Evolutionary conservation across 1,140 invertebrate species (phyloP).

Genomic region (Eupristina koningsbergeri): DNA sequence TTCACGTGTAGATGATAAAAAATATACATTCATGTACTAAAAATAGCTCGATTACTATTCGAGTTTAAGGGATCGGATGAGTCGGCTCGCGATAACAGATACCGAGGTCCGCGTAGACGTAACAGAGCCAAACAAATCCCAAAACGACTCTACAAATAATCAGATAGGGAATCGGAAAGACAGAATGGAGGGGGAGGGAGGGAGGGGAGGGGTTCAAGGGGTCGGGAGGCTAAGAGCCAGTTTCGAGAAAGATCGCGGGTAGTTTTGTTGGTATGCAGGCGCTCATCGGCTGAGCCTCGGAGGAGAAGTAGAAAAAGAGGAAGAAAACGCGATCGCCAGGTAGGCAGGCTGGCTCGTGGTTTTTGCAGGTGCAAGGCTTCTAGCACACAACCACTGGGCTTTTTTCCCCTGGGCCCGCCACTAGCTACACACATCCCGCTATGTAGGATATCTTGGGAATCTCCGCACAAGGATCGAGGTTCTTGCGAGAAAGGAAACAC

Average conservation of each 20-base stretch:
- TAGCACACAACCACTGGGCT: neutral
- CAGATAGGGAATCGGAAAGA: neutral
- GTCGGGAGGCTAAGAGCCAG: neutral
- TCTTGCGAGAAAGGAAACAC: neutral
- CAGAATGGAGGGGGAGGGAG: neutral
- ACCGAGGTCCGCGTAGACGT: neutral
- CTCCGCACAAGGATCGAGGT: neutral
- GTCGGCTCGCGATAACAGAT: neutral
- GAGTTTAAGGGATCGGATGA: neutral
- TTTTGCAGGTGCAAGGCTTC: slow-evolving; percentile 21
- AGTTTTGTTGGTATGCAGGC: neutral
- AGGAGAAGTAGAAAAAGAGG: neutral
- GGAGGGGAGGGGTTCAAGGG: neutral
- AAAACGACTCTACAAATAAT: slow-evolving; percentile 10
- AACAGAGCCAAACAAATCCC: neutral
- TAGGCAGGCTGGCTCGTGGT: neutral
- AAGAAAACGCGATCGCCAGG: neutral
- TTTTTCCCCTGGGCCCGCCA: neutral
- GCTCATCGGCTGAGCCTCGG: neutral
- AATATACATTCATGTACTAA: neutral
- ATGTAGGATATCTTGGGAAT: neutral
- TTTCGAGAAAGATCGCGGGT: neutral
- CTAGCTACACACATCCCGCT: neutral
- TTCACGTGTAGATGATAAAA: neutral
- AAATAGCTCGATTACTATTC: neutral